These are phyloP conservation scores for Crambe crambe DNA, from an alignment of 37 sponge, comb jelly and placozoan species.

Conservation along the genomic window DNA sequence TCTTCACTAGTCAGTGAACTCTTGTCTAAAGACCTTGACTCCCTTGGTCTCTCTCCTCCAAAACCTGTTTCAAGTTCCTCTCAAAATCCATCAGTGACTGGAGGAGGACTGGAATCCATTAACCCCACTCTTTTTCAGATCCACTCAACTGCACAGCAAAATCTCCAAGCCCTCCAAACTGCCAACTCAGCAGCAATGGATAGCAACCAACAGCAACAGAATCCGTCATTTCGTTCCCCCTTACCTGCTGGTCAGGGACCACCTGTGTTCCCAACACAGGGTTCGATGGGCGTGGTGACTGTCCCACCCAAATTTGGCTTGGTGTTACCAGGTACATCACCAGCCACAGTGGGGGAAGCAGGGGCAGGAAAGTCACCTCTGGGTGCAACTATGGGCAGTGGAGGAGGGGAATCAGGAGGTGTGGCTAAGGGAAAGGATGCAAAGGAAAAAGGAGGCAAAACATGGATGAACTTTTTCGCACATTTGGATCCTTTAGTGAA, in stretches of 20 bases:
- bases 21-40: constrained; percentile 8
- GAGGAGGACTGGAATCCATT: not conserved
- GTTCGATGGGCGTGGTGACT: not conserved
- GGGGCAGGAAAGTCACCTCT: no score
- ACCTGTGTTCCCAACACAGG: not conserved
- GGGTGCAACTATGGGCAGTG: not conserved
- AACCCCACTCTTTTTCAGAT: not conserved
- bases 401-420: not conserved
- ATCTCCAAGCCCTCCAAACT: not conserved
- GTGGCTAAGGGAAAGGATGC: not conserved
- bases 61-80: not conserved
- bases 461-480: constrained; percentile 76
- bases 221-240: constrained; percentile 11
- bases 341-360: no score
- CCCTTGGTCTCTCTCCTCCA: not conserved
- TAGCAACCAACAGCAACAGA: not conserved
- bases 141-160: not conserved
- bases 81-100: not conserved
- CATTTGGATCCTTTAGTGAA: constrained; percentile 78
- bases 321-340: not conserved
- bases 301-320: not conserved
- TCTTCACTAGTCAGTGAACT: not conserved
- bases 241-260: not conserved
- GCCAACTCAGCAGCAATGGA: not conserved
- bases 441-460: constrained; percentile 14